A percentile compares a stretch with the other conserved stretches of the same genome.
These are phyloP conservation scores for Nebria salina DNA, from an alignment of 2,888 invertebrate genomes.

Conservation along the genomic window DNA sequence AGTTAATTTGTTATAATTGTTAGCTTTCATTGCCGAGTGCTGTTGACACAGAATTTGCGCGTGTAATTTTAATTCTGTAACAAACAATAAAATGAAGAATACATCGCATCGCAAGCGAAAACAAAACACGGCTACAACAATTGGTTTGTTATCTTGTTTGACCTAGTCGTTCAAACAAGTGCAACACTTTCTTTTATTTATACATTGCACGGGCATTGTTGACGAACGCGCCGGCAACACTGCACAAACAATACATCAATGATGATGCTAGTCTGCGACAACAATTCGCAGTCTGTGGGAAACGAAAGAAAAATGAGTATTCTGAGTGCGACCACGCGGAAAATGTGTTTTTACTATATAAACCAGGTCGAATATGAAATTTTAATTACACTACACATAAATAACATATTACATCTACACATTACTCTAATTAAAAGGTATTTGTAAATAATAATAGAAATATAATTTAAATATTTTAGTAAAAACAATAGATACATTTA, in stretches of 20 bases:
- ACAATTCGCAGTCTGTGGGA: not conserved
- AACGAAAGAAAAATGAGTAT: not conserved
- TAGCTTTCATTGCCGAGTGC: not conserved
- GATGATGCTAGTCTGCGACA: not conserved
- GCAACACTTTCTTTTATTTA: slow-evolving; percentile 1
- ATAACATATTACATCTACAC: not conserved
- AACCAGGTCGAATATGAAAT: slow-evolving; percentile 1
- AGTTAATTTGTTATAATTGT: slow-evolving; percentile 1
- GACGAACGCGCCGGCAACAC: not conserved
- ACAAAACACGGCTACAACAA: not conserved
- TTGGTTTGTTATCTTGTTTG: not conserved
- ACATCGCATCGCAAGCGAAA: not conserved
- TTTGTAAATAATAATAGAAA: too few relatives aligned
- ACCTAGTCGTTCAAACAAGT: not conserved
- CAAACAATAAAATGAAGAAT: not conserved
- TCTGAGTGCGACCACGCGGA: not conserved
- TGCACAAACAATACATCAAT: not conserved
- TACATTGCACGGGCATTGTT: not conserved
- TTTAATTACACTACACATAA: not conserved
- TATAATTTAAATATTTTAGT: too few relatives aligned
- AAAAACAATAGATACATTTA: too few relatives aligned
- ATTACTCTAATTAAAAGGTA: too few relatives aligned
- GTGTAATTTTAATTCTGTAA: not conserved
- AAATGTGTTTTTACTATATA: not conserved
- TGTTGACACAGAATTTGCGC: not conserved